Percentiles rank a stretch among this genome's conserved stretches.
Conservation (phyloP, 2,113 vertebrate genomes). For the Corythaixoides concolor region DNA sequence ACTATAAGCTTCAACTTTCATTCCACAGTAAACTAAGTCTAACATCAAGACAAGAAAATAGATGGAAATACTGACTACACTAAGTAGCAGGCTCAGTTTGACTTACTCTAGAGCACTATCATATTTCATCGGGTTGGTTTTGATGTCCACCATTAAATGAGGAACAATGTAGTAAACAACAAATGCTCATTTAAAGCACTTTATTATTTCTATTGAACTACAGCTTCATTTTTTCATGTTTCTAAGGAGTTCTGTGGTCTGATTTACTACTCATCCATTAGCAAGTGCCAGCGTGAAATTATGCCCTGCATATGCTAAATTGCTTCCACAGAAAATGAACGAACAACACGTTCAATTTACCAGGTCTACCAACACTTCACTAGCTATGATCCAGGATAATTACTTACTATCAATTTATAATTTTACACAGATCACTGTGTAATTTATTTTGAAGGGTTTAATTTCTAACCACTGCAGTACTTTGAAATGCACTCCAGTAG, state of each 20-base stretch:
- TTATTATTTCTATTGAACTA: constrained; percentile 66
- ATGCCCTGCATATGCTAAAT: neutral
- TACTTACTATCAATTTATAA: neutral
- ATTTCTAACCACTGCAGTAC: neutral
- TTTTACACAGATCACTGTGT: neutral
- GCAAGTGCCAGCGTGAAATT: neutral
- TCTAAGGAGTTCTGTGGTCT: constrained; percentile 15
- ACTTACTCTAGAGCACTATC: neutral
- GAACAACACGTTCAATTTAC: neutral
- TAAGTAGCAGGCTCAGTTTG: constrained; percentile 36
- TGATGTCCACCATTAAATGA: constrained; percentile 20
- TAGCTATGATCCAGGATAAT: neutral
- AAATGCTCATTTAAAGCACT: constrained; percentile 70
- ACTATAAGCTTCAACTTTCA: constrained; percentile 20
- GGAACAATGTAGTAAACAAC: constrained; percentile 28
- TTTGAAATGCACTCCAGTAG: neutral
- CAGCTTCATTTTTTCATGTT: constrained; percentile 20
- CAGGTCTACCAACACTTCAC: neutral
- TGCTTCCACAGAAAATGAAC: neutral
- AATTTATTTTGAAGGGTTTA: neutral
- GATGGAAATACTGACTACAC: constrained; percentile 20
- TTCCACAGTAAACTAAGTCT: constrained; percentile 14
- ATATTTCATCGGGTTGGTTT: neutral
- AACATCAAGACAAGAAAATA: constrained; percentile 33
- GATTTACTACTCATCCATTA: neutral